Evolutionary conservation across 2,888 invertebrate species (phyloP), one percentile per base, ranked within the genome.

Genomic region (Chloromyia formosa): DNA sequence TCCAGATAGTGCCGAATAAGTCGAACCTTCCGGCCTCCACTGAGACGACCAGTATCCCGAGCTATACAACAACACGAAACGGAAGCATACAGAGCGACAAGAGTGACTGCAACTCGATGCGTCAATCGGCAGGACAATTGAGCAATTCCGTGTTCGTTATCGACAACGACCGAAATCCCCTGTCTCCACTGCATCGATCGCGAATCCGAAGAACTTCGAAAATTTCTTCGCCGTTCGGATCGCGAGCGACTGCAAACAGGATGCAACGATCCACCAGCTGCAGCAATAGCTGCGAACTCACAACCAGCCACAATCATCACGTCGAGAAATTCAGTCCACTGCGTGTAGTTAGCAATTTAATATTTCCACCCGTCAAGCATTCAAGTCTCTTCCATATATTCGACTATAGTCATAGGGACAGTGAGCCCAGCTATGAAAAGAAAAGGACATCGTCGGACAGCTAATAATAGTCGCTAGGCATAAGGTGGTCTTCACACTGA

Each of bases 311-410:
- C 27, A 35, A 35, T 35, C 75, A 75, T 56, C 78, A 75, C 73
- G 74, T 83, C 1, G 83, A 84, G 45, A 84, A 83, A 78, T 82
- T 86, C 49, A 86, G 86, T 78, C 86, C 87, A 1, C 79, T 87
- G 9, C 85, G 83, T 78, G 83, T 83, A n/a, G 84, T 87, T 77
- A 85, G 86, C 74, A 85, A 83, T 76, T 84, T 86, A 61, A 82
- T 87, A 76, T 84, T 84, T 75, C 80, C 82, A 78, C 80, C 82
- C 75, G 82, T 80, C 27, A 84, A 84, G 77, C 84, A 84, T 82
- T 83, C 84, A 79, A 84, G 84, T 80, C 81, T 85, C 73, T 82
- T 85, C 77, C 84, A 85, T 77, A 80, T 84, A 78, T 82, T 84
- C 77, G 74, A 74, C 35, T n/a, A 22, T 4, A 35, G 3, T 4